Percentiles rank a stretch among this genome's conserved stretches.
Conservation (phyloP, 2,888 invertebrate genomes). For the Tanypteryx hageni region DNA sequence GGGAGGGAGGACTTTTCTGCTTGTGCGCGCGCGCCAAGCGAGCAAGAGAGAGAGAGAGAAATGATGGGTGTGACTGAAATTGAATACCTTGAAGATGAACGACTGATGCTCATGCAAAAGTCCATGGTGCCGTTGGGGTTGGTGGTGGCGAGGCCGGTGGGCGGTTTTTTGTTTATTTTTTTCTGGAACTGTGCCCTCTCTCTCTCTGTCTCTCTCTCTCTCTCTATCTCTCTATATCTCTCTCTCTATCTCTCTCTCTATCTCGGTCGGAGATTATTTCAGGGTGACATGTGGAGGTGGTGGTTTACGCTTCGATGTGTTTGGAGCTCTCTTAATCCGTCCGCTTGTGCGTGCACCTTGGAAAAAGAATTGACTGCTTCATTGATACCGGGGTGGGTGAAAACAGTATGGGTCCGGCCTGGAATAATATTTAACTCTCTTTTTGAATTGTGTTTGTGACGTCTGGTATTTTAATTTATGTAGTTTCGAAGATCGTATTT, state of each 20-base stretch:
- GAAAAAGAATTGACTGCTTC: not conserved
- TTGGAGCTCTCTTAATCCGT: not conserved
- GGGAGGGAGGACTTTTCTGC: not conserved
- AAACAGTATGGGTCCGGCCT: too few species aligned
- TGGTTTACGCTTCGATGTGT: not conserved
- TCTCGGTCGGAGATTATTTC: not conserved
- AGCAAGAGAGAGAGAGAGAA: not conserved
- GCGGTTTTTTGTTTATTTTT: not conserved
- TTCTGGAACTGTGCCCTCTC: not conserved
- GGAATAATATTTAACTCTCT: too few species aligned
- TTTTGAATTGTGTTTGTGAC: too few species aligned
- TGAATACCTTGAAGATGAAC: constrained; percentile 58
- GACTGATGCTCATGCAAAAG: constrained; percentile 62
- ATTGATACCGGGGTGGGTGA: not conserved
- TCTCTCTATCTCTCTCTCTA: not conserved
- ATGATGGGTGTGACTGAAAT: constrained; percentile 63
- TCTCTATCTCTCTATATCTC: not conserved
- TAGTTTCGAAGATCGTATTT: too few species aligned
- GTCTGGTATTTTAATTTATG: too few species aligned
- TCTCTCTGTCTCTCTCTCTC: not conserved
- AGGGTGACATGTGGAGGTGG: not conserved
- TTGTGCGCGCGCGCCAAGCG: not conserved
- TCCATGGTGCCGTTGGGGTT: not conserved
- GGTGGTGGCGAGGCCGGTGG: constrained; percentile 26
- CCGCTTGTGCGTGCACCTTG: not conserved